Conservation (phyloP, 2,113 vertebrate species). For the Saccopteryx leptura region DNA sequence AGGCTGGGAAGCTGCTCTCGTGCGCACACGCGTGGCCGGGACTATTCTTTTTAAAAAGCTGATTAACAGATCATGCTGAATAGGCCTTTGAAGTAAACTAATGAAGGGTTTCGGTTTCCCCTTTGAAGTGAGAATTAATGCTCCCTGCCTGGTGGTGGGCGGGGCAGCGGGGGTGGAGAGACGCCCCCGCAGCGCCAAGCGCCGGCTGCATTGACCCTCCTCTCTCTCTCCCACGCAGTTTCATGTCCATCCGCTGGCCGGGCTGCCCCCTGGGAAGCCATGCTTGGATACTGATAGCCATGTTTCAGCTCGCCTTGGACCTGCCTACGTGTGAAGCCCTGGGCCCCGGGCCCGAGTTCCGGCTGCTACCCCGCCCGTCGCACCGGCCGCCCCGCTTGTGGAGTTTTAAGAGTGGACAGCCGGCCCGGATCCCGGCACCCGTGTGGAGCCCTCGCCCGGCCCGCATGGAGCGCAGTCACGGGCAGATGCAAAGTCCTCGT, state of each 20-base stretch:
- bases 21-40: accelerated
- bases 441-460: slow-evolving; percentile 80
- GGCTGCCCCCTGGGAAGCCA: slow-evolving; percentile 89
- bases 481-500: slow-evolving; percentile 68
- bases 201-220: neutral
- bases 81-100: neutral
- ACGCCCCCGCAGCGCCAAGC: too few species aligned
- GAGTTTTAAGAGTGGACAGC: slow-evolving; percentile 81
- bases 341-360: slow-evolving; percentile 72
- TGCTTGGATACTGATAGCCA: slow-evolving; percentile 92
- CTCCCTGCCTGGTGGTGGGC: neutral
- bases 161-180: neutral
- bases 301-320: slow-evolving; percentile 90
- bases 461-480: slow-evolving; percentile 65
- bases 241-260: slow-evolving; percentile 87
- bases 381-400: slow-evolving; percentile 85
- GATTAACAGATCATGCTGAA: accelerated
- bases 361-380: slow-evolving; percentile 79
- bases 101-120: neutral
- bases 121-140: neutral
- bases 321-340: slow-evolving; percentile 87
- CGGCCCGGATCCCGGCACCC: slow-evolving; percentile 68
- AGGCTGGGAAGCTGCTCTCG: accelerated
- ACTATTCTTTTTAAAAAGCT: accelerated
- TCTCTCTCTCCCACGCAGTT: slow-evolving; percentile 14